Evolutionary conservation across 2,797 vertebrate genomes (phyloP), one percentile per base, ranked within the genome.

Genomic region (Sebastes hubbsi): DNA sequence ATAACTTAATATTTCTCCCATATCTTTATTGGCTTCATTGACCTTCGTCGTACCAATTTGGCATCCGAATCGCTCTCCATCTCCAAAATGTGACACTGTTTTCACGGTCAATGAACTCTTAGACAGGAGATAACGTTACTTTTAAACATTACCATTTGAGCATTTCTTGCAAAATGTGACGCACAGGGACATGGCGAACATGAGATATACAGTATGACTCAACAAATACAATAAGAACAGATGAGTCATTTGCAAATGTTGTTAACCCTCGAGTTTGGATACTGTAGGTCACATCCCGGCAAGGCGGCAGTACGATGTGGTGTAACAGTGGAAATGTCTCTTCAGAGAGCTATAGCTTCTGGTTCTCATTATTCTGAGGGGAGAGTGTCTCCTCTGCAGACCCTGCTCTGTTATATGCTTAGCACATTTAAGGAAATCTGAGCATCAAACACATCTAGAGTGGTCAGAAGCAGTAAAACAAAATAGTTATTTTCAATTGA

Each of bases 221-320:
- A 89, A 83, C 75, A 88, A 89, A 89, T 72, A 86, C 83, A 88
- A 88, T 80, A 63, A 89, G 83, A 90, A 61, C 74, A 83, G 77
- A 93, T 93, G 91, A 93, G 88, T 92, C 90, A 92, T 79, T 69
- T 42, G 24, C 62, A 86, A 85, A 87, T 73, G 65, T 68, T 61
- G 72, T 88, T 88, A 80, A 18, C 72, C 69, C 73, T 78, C 68
- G 65, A 70, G 83, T 80, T 81, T 85, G 64, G 81, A 86, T 63
- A 58, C 70, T 54, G 75, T 27, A 61, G 82, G 80, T 88, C 86
- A 85, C 78, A 78, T 82, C 71, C 81, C 63, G 20, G 84, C 78
- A 77, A n/a, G 10, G 11, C 58, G 68, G 72, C 72, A 61, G 58
- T 30, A n/a, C 22, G 14, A 72, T 34, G 64, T 34, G 71, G 72